These are phyloP conservation scores for Rissa tridactyla DNA, from an alignment of 2,113 vertebrate species.

Conservation along the genomic window DNA sequence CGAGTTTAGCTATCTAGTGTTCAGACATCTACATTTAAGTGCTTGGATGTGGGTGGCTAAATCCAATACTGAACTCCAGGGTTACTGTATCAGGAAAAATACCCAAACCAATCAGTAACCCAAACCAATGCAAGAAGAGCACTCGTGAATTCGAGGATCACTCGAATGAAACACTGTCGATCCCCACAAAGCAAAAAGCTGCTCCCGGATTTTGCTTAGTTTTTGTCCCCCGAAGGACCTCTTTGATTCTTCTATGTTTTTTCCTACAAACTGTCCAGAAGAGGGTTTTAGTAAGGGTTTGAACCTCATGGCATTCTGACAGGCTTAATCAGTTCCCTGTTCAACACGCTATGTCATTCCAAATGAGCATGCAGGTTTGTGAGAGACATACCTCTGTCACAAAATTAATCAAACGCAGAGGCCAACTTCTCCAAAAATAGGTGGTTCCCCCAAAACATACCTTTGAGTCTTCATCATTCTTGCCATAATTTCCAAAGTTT, in stretches of 20 bases:
- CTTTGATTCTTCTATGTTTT: neutral
- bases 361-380: neutral
- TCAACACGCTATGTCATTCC: neutral
- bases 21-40: neutral
- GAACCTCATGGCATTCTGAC: neutral
- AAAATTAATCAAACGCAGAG: neutral
- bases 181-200: neutral
- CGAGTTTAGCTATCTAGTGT: neutral
- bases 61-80: neutral
- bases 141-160: neutral
- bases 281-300: neutral
- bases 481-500: constrained; percentile 10
- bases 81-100: neutral
- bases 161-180: neutral
- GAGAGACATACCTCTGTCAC: neutral
- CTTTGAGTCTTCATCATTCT: constrained; percentile 34
- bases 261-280: neutral
- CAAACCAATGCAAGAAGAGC: neutral
- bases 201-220: neutral
- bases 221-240: neutral
- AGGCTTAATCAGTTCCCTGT: neutral
- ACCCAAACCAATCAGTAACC: neutral
- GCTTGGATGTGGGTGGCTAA: neutral
- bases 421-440: constrained; percentile 2
- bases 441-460: neutral